Conservation (phyloP, 1,140 invertebrate species). For the Habropoda laboriosa region DNA sequence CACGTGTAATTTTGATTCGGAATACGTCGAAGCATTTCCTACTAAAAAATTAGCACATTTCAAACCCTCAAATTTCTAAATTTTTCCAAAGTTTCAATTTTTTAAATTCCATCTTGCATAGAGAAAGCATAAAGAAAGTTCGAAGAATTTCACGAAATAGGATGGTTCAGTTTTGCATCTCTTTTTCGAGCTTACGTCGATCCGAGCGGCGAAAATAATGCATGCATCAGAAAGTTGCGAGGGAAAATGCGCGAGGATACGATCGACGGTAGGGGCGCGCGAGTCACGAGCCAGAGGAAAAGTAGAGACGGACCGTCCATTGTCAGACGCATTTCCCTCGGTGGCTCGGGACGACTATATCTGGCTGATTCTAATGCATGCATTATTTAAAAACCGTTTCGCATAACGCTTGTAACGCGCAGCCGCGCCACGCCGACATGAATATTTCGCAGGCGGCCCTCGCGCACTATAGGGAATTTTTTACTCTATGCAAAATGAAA, state of each 20-base stretch:
- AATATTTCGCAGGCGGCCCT: slow-evolving; percentile 2
- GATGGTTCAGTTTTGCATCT: background rate
- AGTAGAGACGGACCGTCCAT: slow-evolving; percentile 4
- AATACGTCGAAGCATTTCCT: too few species aligned
- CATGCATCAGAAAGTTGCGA: slow-evolving; percentile 9
- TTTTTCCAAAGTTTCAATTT: too few species aligned
- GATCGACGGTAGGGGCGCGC: background rate
- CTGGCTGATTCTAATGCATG: slow-evolving; percentile 24
- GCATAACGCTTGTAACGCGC: background rate
- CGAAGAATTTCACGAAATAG: background rate
- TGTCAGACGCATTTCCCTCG: background rate
- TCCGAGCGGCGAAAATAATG: slow-evolving; percentile 1
- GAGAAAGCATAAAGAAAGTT: background rate
- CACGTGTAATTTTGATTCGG: too few species aligned
- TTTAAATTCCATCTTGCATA: too few species aligned
- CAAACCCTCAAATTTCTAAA: too few species aligned
- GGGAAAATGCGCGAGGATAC: background rate
- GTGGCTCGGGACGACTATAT: background rate
- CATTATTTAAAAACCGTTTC: slow-evolving; percentile 17
- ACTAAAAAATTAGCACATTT: too few species aligned
- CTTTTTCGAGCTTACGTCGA: background rate
- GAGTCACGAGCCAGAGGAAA: background rate
- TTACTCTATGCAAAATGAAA: slow-evolving; percentile 1
- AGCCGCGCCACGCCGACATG: background rate
- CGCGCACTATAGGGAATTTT: background rate